Conservation (phyloP, 2,797 vertebrate species). For the Megaceryle alcyon region DNA sequence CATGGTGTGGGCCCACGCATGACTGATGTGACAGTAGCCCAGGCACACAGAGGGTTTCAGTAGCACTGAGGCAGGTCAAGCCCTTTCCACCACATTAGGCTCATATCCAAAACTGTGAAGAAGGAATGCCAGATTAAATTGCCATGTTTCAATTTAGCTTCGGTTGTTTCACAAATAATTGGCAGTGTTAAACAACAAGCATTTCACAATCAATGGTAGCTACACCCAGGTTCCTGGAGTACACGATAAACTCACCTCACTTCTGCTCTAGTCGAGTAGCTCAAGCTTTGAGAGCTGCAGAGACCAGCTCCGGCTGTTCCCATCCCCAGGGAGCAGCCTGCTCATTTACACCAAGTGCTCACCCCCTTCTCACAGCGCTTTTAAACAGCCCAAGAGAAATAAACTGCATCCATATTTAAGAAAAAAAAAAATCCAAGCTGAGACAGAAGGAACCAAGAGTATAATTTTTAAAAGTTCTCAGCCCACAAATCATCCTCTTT, state of each 20-base stretch:
- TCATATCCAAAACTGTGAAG: background rate
- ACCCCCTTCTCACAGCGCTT: background rate
- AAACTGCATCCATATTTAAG: background rate
- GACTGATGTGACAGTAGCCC: background rate
- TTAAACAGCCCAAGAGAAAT: background rate
- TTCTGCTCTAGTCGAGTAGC: background rate
- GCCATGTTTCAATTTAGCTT: background rate
- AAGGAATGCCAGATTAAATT: background rate
- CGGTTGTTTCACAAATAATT: background rate
- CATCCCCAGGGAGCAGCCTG: background rate
- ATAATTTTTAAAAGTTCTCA: background rate
- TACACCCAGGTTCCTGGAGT: background rate
- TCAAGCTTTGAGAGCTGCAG: background rate
- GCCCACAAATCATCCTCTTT: slow-evolving; percentile 18
- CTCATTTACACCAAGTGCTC: background rate
- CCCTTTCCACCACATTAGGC: background rate
- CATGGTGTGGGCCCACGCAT: rapidly evolving
- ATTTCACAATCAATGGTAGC: background rate
- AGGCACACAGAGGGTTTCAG: background rate
- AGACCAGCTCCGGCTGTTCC: background rate
- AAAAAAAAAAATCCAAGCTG: background rate
- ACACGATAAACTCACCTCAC: background rate
- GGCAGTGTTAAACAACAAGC: background rate
- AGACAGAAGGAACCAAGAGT: background rate
- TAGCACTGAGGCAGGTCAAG: background rate